Conservation (phyloP, 2,888 invertebrate species). For the Machimus rusticus region DNA sequence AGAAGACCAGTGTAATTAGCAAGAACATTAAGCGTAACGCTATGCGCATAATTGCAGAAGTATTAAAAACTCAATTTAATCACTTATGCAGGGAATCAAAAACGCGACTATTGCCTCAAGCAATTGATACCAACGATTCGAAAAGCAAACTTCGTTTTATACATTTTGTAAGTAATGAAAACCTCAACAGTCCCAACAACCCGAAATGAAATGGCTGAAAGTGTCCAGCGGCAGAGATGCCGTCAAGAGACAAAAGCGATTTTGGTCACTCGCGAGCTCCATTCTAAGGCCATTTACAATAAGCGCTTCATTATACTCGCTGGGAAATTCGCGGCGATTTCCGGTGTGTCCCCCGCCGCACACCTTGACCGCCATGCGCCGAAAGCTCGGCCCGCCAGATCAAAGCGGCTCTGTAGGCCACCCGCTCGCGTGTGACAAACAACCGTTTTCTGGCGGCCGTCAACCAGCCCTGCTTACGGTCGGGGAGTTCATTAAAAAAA, state of each 20-base stretch:
- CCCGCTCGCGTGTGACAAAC: not conserved
- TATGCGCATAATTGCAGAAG: too few species aligned
- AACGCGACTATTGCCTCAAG: too few species aligned
- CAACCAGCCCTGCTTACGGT: not conserved
- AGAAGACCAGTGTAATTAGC: too few species aligned
- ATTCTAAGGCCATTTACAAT: not conserved
- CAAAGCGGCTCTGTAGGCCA: not conserved
- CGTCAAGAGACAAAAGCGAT: not conserved
- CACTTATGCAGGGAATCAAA: too few species aligned
- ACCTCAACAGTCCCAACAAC: not conserved
- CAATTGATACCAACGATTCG: too few species aligned
- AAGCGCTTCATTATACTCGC: not conserved
- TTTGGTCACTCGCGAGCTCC: not conserved
- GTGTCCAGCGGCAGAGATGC: not conserved
- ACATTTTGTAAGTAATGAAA: not conserved
- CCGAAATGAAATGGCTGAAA: not conserved
- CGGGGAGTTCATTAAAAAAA: not conserved
- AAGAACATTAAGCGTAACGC: too few species aligned
- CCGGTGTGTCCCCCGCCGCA: not conserved
- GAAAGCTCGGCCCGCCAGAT: not conserved
- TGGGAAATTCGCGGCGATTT: not conserved
- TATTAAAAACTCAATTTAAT: too few species aligned
- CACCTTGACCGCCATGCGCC: slow-evolving; percentile 4
- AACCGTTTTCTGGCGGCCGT: not conserved
- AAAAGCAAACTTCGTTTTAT: not conserved